A percentile compares a stretch with the other conserved stretches of the same genome.
Conservation (phyloP, 1,140 invertebrate species). For the Zaprionus vittiger region DNA sequence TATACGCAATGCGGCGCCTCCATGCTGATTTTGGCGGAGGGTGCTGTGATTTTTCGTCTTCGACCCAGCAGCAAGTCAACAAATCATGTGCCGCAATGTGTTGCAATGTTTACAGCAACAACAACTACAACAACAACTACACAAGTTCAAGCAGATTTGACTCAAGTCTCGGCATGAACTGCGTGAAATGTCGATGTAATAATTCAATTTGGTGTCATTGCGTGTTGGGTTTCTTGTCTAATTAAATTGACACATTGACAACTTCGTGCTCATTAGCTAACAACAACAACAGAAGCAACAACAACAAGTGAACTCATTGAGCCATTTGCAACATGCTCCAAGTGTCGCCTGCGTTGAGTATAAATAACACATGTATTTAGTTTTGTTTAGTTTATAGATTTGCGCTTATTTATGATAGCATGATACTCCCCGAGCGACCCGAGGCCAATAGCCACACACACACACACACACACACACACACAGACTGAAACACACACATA, state of each 20-base stretch:
- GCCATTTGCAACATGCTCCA: conserved; percentile 13
- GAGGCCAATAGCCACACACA: not conserved
- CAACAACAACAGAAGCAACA: conserved; percentile 38
- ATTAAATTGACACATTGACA: conserved; percentile 84
- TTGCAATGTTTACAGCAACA: conserved; percentile 60
- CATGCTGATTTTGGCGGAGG: not conserved
- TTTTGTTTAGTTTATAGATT: conserved; percentile 83
- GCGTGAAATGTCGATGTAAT: conserved; percentile 50
- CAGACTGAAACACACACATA: not conserved
- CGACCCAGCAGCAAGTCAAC: conserved; percentile 25
- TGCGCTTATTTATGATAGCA: conserved; percentile 76
- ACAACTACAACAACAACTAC: conserved; percentile 27
- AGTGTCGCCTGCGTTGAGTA: conserved; percentile 44
- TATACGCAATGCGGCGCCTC: conserved; percentile 33
- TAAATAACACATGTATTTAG: conserved; percentile 68
- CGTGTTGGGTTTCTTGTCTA: conserved; percentile 75
- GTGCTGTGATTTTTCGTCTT: conserved; percentile 28
- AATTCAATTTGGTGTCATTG: conserved; percentile 67
- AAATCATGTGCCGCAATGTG: conserved; percentile 47
- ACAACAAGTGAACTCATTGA: conserved; percentile 30
- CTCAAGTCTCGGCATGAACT: conserved; percentile 15
- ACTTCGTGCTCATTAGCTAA: conserved; percentile 80
- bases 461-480: conserved; percentile 4
- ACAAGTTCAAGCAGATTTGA: conserved; percentile 7
- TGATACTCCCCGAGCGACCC: conserved; percentile 31